Evolutionary conservation across 2,797 vertebrate species (phyloP), one percentile per base, ranked within the genome.

Genomic region (Coilia nasus): DNA sequence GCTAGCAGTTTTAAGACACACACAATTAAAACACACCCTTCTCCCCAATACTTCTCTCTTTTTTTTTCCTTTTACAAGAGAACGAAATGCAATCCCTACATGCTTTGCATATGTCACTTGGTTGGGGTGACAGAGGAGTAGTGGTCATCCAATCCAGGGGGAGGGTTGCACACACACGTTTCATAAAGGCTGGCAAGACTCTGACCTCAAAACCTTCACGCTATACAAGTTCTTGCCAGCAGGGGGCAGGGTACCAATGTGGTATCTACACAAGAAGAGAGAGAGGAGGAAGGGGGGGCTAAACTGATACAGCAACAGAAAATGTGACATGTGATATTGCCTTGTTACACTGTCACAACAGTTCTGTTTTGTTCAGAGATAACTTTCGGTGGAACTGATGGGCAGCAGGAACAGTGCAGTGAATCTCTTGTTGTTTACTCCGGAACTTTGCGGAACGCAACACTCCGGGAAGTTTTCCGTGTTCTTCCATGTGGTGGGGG

Each of bases 111-210:
- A 75, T 12, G 60, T 64, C 60, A 23, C 60, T 64, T 25, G 23
- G 28, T 17, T 75, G 9, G 23, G 23, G 25, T 41, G 35, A 41
- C 2, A 2, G 35, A 41, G 35, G 35, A 41, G 35, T 41, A 41
- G 35, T 41, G 5, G 2, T 41, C 35, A 41, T 41, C 35, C 35
- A 41, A 41, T 41, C 35, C 2, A 41, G 5, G 35, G 35, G 35
- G 35, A 2, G 35, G 35, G 35, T 41, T 41, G 35, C 78, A 60
- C 67, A 35, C 67, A 35, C 10, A 75, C 57, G 56, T 28, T 80
- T 87, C 84, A 12, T 83, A 83, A 86, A 88, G 83, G 82, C 82
- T 86, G 80, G 71, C 67, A 78, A n/a, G 57, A 44, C 62, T 64
- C 62, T 64, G 87, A 75, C 35, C 64, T 35, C 57, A 78, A 28